Conservation (phyloP, 2,888 invertebrate species). For the Phyto melanocephala region DNA sequence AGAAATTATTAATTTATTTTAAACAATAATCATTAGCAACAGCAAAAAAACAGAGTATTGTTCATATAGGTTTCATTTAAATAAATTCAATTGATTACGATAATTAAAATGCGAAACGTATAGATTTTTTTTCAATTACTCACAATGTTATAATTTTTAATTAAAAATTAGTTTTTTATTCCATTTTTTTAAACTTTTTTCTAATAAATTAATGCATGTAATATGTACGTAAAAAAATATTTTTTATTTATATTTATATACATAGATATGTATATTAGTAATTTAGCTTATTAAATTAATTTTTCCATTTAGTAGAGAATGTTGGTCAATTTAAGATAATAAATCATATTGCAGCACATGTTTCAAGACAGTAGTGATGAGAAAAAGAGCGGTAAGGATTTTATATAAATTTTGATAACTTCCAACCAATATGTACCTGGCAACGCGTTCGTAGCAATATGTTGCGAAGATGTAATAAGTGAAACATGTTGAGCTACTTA, state of each 20-base stretch:
- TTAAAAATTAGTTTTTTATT: conserved; percentile 17
- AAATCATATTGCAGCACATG: conserved; percentile 20
- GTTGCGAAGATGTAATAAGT: too few species aligned
- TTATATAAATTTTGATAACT: too few species aligned
- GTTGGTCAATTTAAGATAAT: conserved; percentile 43
- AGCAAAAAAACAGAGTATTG: not conserved
- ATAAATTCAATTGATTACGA: conserved; percentile 27
- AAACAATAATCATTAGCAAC: not conserved
- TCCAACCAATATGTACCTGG: too few species aligned
- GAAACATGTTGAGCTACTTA: too few species aligned
- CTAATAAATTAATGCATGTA: not conserved
- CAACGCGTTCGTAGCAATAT: too few species aligned
- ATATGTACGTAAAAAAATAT: not conserved
- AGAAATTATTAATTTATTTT: not conserved
- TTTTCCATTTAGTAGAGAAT: conserved; percentile 24
- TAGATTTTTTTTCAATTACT: conserved; percentile 40
- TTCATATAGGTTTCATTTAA: not conserved
- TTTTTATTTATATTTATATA: not conserved
- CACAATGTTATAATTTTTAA: conserved; percentile 41
- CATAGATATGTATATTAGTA: too few species aligned
- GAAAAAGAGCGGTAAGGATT: not conserved
- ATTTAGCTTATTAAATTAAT: conserved; percentile 42
- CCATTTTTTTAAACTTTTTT: not conserved
- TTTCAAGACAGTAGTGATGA: not conserved
- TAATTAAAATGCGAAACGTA: conserved; percentile 46